Conservation (phyloP, 2,888 invertebrate genomes). For the Conops quadrifasciatus region DNA sequence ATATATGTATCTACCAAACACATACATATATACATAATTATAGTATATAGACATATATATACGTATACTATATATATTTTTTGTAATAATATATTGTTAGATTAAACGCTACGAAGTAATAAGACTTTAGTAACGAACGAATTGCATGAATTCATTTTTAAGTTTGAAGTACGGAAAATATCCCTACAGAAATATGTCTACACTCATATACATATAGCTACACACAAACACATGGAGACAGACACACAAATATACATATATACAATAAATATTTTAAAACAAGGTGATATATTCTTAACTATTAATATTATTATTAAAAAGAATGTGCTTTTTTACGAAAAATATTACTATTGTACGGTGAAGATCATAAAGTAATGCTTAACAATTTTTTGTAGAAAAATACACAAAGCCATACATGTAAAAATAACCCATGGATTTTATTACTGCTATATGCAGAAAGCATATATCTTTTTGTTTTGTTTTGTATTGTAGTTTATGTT, state of each 20-base stretch:
- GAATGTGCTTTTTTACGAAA: not conserved
- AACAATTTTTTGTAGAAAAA: too few relatives aligned
- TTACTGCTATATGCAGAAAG: too few relatives aligned
- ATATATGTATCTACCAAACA: not conserved
- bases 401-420: too few relatives aligned
- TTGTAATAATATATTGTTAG: slow-evolving; percentile 1
- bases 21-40: slow-evolving; percentile 1
- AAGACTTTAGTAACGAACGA: slow-evolving; percentile 3
- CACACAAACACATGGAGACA: slow-evolving; percentile 33
- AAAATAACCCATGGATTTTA: too few relatives aligned
- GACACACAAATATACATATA: slow-evolving; percentile 37
- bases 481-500: too few relatives aligned
- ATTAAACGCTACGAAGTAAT: slow-evolving; percentile 27
- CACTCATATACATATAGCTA: slow-evolving; percentile 36
- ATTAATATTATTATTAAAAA: slow-evolving; percentile 15
- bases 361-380: too few relatives aligned
- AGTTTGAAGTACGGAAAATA: too few relatives aligned
- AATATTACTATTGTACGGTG: too few relatives aligned
- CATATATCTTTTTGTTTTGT: not conserved
- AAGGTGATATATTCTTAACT: slow-evolving; percentile 58
- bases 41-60: slow-evolving; percentile 25
- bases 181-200: slow-evolving; percentile 18
- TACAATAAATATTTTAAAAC: slow-evolving; percentile 28
- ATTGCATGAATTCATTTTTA: slow-evolving; percentile 1
- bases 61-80: too few relatives aligned